Base-by-base conservation (phyloP, 2,888 invertebrate species). In the Phyllotreta striolata region DNA sequence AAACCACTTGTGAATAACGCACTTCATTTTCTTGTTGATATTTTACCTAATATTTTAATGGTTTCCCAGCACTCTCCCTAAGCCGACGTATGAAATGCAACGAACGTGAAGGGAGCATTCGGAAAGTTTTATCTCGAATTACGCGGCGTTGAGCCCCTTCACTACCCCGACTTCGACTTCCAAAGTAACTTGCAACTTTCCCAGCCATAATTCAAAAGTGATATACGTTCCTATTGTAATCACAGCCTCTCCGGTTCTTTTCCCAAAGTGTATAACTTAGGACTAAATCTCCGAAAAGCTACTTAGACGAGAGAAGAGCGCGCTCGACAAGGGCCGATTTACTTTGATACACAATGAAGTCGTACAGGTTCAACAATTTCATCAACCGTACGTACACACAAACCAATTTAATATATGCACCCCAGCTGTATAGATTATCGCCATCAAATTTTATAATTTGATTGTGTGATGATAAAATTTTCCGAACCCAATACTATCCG, bases 161-260 rank as follows among this genome's bases (percentile, higher is more conserved):
- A 55, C 24, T 24, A 24, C 24, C 34, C 47, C 37, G 12, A 49
- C 35, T 49, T 49, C 10, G 43, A 60, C 52, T 60, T 60, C 44
- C 54, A 44, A 60, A 24, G 9, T 44, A 52, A 13, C 52, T 54
- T 24, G 24, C 39, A 44, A 60, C 52, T 14, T 60, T 60, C 12
- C 5, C 6, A 43, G 44, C 60, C 52, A 52, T 54, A 60, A 60
- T 12, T 60, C 60, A 60, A 60, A 60, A 60, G 59, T 60, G 54
- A 60, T 60, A 60, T 60, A 60, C 52, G 52, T 60, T 38, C 24
- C 60, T 40, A 60, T 54, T 60, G 60, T 60, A 60, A 60, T 60
- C 60, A 60, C 52, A 37, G 44, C 60, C n/a, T 44, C 44, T 37
- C 52, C 52, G 24, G 52, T 60, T 60, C 60, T 60, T 60, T 60